Percentiles rank a stretch among this genome's conserved stretches.
These are phyloP conservation scores for Axea sp. DNA, from an alignment of 2,888 invertebrate genomes.

Conservation along the genomic window DNA sequence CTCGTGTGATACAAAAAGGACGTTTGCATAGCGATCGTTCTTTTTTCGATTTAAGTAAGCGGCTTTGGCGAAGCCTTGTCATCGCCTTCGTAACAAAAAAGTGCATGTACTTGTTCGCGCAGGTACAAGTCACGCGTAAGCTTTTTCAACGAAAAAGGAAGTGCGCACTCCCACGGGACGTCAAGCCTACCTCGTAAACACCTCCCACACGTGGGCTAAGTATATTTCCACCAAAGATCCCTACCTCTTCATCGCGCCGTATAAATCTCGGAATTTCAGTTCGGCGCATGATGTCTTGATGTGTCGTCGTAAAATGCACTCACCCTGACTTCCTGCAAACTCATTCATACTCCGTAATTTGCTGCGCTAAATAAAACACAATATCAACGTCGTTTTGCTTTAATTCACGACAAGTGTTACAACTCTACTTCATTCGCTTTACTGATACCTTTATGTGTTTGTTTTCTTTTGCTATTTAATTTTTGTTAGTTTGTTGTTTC, in stretches of 20 bases:
- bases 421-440: constrained; percentile 13
- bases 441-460: no score
- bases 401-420: constrained; percentile 40
- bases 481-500: no score
- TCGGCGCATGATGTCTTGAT: constrained; percentile 72
- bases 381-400: constrained; percentile 31
- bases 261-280: constrained; percentile 67
- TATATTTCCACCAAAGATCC: constrained; percentile 58
- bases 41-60: constrained; percentile 23
- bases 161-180: constrained; percentile 68
- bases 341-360: constrained; percentile 47
- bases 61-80: constrained; percentile 38
- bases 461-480: no score
- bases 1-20: constrained; percentile 1
- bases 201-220: constrained; percentile 68
- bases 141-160: constrained; percentile 50
- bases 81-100: no score
- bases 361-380: constrained; percentile 54
- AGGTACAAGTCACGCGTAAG: constrained; percentile 44
- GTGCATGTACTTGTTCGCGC: constrained; percentile 19
- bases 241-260: constrained; percentile 65
- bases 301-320: constrained; percentile 64
- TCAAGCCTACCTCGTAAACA: constrained; percentile 70
- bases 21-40: neutral
- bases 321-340: constrained; percentile 47